Percentiles rank a stretch among this genome's conserved stretches.
Conservation (phyloP, 2,113 vertebrate genomes). For the Aegithalos caudatus region DNA sequence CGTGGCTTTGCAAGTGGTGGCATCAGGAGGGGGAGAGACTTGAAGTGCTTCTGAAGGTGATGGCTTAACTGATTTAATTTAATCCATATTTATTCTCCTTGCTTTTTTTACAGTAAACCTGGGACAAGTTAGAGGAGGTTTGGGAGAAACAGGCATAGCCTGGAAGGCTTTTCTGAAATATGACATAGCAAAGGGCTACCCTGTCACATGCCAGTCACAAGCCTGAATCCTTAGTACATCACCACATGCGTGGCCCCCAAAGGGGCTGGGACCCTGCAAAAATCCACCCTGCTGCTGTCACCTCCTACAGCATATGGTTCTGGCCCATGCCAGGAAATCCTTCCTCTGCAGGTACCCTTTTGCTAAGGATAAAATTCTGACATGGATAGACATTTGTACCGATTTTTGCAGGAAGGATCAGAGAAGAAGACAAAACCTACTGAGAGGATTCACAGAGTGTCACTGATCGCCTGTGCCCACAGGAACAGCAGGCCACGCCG, state of each 20-base stretch:
- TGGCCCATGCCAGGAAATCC: neutral
- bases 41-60: neutral
- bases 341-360: neutral
- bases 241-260: neutral
- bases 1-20: neutral
- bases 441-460: too few species aligned
- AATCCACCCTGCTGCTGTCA: neutral
- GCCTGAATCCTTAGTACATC: neutral
- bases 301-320: neutral
- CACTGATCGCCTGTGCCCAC: neutral
- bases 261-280: neutral
- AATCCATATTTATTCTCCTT: neutral
- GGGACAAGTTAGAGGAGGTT: neutral
- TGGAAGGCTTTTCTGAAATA: neutral
- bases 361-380: neutral
- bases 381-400: neutral
- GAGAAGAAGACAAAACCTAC: accelerated
- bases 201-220: neutral
- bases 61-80: neutral
- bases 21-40: neutral
- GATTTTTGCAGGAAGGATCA: neutral
- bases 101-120: neutral
- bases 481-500: too few species aligned
- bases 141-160: neutral
- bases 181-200: neutral